These are phyloP conservation scores for Trichogramma evanescens DNA, from an alignment of 2,888 invertebrate species.

Conservation along the genomic window DNA sequence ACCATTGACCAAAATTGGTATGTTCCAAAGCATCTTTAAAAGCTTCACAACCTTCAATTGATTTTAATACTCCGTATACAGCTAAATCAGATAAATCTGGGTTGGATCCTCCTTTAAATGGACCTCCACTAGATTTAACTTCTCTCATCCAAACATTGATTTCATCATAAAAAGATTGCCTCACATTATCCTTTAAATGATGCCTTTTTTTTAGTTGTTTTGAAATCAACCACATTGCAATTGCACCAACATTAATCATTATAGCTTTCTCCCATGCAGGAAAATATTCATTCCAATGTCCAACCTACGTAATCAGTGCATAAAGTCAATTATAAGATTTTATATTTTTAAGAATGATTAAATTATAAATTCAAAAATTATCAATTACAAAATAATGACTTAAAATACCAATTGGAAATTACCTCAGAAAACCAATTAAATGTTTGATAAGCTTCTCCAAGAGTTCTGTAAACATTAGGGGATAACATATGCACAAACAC, in stretches of 20 bases:
- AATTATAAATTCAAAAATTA: background rate
- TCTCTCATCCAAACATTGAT: slow-evolving; percentile 72
- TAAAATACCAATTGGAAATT: slow-evolving; percentile 19
- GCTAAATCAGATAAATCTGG: slow-evolving; percentile 91
- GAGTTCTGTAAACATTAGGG: slow-evolving; percentile 91
- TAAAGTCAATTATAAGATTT: slow-evolving; percentile 3
- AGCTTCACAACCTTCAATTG: slow-evolving; percentile 88
- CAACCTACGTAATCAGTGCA: slow-evolving; percentile 51
- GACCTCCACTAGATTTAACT: slow-evolving; percentile 60
- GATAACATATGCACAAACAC: slow-evolving; percentile 87
- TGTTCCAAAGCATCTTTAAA: slow-evolving; percentile 72
- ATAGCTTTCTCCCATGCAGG: slow-evolving; percentile 75
- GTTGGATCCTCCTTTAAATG: slow-evolving; percentile 77
- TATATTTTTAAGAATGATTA: background rate
- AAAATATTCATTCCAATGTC: slow-evolving; percentile 87
- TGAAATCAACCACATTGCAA: slow-evolving; percentile 88
- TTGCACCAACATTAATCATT: slow-evolving; percentile 87
- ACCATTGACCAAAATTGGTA: slow-evolving; percentile 76
- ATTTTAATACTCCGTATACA: slow-evolving; percentile 82
- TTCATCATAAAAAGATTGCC: slow-evolving; percentile 83
- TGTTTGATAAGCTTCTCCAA: slow-evolving; percentile 77
- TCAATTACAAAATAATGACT: background rate
- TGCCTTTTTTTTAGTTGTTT: slow-evolving; percentile 82
- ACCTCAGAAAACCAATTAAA: slow-evolving; percentile 88
- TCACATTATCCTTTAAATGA: slow-evolving; percentile 78